Base-by-base conservation (phyloP, 2,113 vertebrate species). In the Myxocyprinus asiaticus region DNA sequence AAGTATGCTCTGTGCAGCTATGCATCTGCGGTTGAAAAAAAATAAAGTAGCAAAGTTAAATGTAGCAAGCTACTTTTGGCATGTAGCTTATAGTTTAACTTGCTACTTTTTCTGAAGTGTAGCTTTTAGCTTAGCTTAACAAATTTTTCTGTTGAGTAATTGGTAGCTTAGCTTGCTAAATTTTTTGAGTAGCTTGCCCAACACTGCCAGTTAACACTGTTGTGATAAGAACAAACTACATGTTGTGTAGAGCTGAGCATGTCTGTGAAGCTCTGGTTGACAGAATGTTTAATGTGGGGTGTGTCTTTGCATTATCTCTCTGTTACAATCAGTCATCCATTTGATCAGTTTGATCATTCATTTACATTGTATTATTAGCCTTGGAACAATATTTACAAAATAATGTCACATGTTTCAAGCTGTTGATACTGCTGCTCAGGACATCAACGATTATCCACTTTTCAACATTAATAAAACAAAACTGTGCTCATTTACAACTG, bases 301-400 rank as follows among this genome's bases (percentile, higher is more conserved):
- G 87, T 88, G 80, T 79, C 82, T 81, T 79, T 87, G 77, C 83
- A 87, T 87, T 88, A 91, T 88, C 84, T 67, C 76, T 79, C 85
- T 33, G 22, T 1, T 33, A 33, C 22, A 82, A 91, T 90, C 90
- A 86, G 82, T 87, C 88, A 88, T 83, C 83, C 86, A 86, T 5
- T 15, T 15, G 14, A 93, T 92, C 88, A 90, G 91, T 91, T 86
- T 83, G 22, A 1, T 33, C 22, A 89, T 89, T 91, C 84, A 88
- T 88, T 83, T 83, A 83, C 86, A 87, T 84, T 88, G 87, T 87
- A 85, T 82, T 85, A 86, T 90, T 88, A 90, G 82, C 82, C 88
- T 83, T 86, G 81, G 83, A 85, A 90, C 90, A 91, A 87, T 91
- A 89, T 92, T 91, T 91, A 85, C 88, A 83, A 90, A 88, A 87